phyloP scores from a whole-genome alignment of 1,140 invertebrate species.

The Neotoxoptera formosana region DNA sequence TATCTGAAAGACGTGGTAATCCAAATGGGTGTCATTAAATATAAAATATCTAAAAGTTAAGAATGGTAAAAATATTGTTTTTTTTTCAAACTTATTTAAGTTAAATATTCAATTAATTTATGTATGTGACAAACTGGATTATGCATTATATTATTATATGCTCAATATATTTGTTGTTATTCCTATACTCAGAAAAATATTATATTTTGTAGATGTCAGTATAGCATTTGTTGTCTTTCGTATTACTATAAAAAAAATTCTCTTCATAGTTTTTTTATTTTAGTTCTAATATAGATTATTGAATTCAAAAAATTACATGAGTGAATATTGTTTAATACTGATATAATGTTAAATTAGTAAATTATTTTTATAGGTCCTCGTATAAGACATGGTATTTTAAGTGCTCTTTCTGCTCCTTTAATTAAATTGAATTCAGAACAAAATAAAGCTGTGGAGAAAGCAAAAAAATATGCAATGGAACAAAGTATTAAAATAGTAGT shows the following conservation, averaged over 20 bases:
- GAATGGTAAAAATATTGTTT: no score
- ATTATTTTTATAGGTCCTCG: conserved; percentile 72
- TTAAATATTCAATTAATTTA: no score
- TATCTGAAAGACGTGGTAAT: no score
- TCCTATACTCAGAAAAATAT: no score
- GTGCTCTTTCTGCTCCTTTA: conserved; percentile 78
- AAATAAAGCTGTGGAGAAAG: conserved; percentile 84
- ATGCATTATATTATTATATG: no score
- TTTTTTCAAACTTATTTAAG: no score
- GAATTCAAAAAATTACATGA: neutral
- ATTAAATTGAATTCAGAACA: conserved; percentile 85
- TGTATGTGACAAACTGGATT: neutral
- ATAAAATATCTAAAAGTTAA: neutral
- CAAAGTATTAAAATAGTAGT: conserved; percentile 99
- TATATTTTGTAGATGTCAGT: neutral
- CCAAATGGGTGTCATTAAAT: neutral
- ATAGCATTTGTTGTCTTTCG: neutral
- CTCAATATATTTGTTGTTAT: no score
- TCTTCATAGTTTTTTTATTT: neutral
- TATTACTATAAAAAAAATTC: neutral
- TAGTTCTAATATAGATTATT: neutral
- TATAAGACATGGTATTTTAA: conserved; percentile 66
- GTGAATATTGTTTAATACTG: neutral
- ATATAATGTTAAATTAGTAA: conserved; percentile 34
- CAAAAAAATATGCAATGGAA: conserved; percentile 99